Percentiles rank a stretch among this genome's conserved stretches.
phyloP scores from a whole-genome alignment of 1,140 invertebrate genomes.

The Ruditapes philippinarum region DNA sequence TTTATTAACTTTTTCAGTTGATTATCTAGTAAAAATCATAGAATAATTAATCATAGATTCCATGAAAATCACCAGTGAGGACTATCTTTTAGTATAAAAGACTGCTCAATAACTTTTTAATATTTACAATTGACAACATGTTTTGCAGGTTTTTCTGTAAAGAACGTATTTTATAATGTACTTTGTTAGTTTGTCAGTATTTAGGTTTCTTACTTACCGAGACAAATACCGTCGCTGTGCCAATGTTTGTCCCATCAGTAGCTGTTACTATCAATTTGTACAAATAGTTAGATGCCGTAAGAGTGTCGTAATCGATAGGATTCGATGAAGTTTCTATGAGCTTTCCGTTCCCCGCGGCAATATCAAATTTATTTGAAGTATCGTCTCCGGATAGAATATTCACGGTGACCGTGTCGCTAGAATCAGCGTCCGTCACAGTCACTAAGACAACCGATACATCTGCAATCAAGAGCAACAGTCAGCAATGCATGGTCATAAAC shows the following conservation, averaged over 20 bases:
- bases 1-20: too few relatives aligned
- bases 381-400: constrained; percentile 67
- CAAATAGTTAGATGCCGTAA: constrained; percentile 26
- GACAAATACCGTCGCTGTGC: constrained; percentile 70
- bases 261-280: constrained; percentile 55
- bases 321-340: constrained; percentile 40
- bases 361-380: constrained; percentile 27
- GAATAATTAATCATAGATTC: too few relatives aligned
- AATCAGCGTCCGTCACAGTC: constrained; percentile 67
- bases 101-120: too few relatives aligned
- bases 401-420: constrained; percentile 47
- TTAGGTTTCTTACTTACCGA: constrained; percentile 28
- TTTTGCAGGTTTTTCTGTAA: too few relatives aligned
- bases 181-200: too few relatives aligned
- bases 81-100: too few relatives aligned
- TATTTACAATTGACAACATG: too few relatives aligned
- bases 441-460: constrained; percentile 57
- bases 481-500: too few relatives aligned
- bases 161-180: too few relatives aligned
- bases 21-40: too few relatives aligned
- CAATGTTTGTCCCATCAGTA: constrained; percentile 28
- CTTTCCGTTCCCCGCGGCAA: neutral
- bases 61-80: too few relatives aligned
- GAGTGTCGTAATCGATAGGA: constrained; percentile 52
- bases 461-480: too few relatives aligned